Conservation (phyloP, 2,797 vertebrate genomes). For the Macrochelys suwanniensis region DNA sequence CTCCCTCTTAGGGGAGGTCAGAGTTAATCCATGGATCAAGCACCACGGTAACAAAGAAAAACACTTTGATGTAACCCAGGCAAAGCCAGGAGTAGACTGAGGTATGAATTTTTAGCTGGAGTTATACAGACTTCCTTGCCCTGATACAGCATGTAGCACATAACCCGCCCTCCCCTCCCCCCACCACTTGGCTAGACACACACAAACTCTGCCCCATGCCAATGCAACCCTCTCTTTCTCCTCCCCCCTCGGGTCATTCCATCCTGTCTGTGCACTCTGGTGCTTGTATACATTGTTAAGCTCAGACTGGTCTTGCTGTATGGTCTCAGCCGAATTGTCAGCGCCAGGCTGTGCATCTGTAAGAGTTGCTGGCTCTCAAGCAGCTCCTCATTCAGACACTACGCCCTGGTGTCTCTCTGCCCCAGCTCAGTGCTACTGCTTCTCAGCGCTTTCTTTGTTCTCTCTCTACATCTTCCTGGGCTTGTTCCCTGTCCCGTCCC, state of each 20-base stretch:
- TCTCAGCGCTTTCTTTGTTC: background rate
- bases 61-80: background rate
- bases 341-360: background rate
- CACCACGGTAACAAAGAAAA: background rate
- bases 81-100: background rate
- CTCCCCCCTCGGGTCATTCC: background rate
- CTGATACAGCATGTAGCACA: background rate
- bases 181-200: background rate
- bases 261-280: background rate
- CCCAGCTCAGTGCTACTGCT: background rate
- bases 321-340: background rate
- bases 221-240: background rate
- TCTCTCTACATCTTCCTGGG: background rate
- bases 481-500: background rate
- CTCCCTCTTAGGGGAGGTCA: background rate
- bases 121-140: background rate
- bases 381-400: background rate
- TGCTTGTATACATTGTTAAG: background rate
- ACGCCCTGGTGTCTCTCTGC: background rate
- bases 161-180: background rate
- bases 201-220: background rate
- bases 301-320: background rate
- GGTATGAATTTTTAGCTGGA: background rate
- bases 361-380: background rate
- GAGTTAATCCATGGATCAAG: background rate